Percentiles rank a stretch among this genome's conserved stretches.
Conservation (phyloP, 2,113 vertebrate species). For the Mustela nigripes region DNA sequence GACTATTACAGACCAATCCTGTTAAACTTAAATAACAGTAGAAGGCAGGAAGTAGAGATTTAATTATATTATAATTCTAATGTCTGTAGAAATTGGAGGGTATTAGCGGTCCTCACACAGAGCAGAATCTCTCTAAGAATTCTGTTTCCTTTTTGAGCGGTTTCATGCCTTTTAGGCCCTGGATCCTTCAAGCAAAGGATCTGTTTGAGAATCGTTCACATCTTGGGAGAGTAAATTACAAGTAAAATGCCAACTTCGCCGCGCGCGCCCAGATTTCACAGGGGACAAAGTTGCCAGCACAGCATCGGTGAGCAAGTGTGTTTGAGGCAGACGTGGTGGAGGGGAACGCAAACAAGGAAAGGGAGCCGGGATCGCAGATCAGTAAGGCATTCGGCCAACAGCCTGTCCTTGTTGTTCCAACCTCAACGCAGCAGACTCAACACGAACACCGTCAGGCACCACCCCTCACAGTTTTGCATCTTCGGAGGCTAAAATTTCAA, state of each 20-base stretch:
- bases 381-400: fast-evolving
- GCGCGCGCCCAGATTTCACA: not conserved
- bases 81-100: not conserved
- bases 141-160: not conserved
- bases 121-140: not conserved
- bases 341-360: too few relatives aligned
- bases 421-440: not conserved
- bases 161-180: not conserved
- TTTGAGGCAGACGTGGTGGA: not conserved
- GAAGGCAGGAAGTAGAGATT: not conserved
- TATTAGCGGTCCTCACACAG: not conserved
- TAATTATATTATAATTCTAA: not conserved
- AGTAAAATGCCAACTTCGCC: not conserved
- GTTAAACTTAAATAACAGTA: not conserved
- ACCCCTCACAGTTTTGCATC: not conserved
- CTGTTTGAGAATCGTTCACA: not conserved
- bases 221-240: not conserved
- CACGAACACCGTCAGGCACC: not conserved
- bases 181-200: not conserved
- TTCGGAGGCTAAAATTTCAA: not conserved
- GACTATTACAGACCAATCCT: not conserved
- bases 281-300: not conserved
- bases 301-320: not conserved
- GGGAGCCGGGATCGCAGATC: too few relatives aligned
- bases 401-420: not conserved